Percentiles rank a stretch among this genome's conserved stretches.
Evolutionary conservation across 1,140 invertebrate genomes (phyloP).

Genomic region (Stegodyphus dumicola): DNA sequence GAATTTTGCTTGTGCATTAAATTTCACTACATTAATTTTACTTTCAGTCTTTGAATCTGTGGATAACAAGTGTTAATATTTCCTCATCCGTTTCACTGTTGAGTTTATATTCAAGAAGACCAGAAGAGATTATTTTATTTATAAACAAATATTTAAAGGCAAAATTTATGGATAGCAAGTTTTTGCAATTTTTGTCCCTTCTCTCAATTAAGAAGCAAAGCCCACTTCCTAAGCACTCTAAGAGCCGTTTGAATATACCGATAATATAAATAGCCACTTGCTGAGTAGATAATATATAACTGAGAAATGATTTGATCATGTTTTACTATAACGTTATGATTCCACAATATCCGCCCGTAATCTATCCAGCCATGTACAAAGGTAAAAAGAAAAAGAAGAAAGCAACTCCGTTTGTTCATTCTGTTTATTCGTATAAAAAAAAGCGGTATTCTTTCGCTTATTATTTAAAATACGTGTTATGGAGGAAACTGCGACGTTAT

Average conservation of each 20-base stretch:
- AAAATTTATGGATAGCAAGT: background rate
- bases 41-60: too few relatives aligned
- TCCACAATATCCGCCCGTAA: background rate
- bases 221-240: background rate
- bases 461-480: constrained; percentile 47
- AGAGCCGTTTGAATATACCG: background rate
- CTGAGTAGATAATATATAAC: background rate
- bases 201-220: background rate
- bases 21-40: too few relatives aligned
- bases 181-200: background rate
- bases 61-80: too few relatives aligned
- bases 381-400: constrained; percentile 14
- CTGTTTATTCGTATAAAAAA: constrained; percentile 18
- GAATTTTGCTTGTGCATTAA: too few relatives aligned
- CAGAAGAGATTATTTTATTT: background rate
- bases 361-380: background rate
- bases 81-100: too few relatives aligned
- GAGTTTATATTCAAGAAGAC: background rate
- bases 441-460: constrained; percentile 42
- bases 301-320: background rate
- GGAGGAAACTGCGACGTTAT: constrained; percentile 32
- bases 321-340: constrained; percentile 30
- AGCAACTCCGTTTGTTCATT: background rate
- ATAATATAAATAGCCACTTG: background rate
- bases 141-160: background rate